Percentiles rank a stretch among this genome's conserved stretches.
These are phyloP conservation scores for Mesochorus sp. DNA, from an alignment of 2,888 invertebrate species.

Conservation along the genomic window DNA sequence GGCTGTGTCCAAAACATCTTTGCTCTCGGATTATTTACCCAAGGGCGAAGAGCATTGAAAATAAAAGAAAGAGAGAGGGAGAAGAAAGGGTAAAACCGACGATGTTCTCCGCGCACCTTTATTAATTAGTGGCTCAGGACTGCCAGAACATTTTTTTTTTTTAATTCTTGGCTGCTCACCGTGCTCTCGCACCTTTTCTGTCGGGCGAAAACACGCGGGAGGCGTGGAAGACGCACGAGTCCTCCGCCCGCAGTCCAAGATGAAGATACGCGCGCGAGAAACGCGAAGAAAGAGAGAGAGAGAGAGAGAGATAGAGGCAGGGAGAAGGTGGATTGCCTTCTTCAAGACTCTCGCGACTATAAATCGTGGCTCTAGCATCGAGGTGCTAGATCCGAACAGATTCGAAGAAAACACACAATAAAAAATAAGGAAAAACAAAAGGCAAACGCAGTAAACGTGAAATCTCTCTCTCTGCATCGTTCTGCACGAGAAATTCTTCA, in stretches of 20 bases:
- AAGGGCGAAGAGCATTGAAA: conserved; percentile 26
- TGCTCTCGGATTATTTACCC: conserved; percentile 29
- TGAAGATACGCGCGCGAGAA: conserved; percentile 77
- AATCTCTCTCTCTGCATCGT: background rate
- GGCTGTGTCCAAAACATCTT: background rate
- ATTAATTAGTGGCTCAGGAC: conserved; percentile 77
- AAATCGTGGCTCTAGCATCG: conserved; percentile 76
- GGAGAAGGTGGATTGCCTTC: conserved; percentile 73
- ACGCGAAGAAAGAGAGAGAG: background rate
- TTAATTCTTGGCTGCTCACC: conserved; percentile 51
- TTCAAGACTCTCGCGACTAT: conserved; percentile 68
- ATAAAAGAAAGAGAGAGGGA: background rate
- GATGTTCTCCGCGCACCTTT: conserved; percentile 68
- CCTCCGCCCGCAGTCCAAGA: conserved; percentile 72
- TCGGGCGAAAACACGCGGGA: conserved; percentile 62
- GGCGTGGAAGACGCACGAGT: conserved; percentile 66
- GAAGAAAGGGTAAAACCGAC: conserved; percentile 4
- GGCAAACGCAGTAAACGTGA: background rate
- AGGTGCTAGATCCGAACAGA: conserved; percentile 71
- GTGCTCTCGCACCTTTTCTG: conserved; percentile 53
- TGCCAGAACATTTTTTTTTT: conserved; percentile 49
- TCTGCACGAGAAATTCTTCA: background rate
- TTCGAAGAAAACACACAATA: background rate
- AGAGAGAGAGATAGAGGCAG: conserved; percentile 14
- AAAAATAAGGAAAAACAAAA: background rate